Evolutionary conservation across 2,113 vertebrate genomes (phyloP).

Genomic region (Salvelinus sp.): DNA sequence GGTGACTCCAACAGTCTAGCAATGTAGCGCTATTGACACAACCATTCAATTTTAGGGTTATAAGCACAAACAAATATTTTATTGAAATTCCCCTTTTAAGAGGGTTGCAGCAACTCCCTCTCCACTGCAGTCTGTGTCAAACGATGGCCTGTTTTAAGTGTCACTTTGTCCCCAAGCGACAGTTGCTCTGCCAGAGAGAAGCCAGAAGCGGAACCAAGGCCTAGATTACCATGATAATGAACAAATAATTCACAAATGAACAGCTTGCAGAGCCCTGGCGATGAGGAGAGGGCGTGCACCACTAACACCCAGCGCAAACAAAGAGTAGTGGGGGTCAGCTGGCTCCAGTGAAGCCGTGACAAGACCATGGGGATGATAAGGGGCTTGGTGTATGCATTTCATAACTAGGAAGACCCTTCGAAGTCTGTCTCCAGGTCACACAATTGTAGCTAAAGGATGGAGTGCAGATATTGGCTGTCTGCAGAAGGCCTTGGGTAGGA

Average conservation of each 20-base stretch:
- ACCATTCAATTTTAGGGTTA: too few species aligned
- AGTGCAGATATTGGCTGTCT: background rate
- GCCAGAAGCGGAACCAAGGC: slow-evolving; percentile 23
- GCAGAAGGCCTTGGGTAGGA: background rate
- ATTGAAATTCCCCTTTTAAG: too few species aligned
- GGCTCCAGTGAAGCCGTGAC: slow-evolving; percentile 22
- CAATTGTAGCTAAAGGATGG: slow-evolving; percentile 21
- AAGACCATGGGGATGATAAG: slow-evolving; percentile 44
- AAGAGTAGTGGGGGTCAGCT: slow-evolving; percentile 45
- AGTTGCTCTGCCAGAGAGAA: slow-evolving; percentile 35
- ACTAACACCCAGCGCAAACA: slow-evolving; percentile 49
- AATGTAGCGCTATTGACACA: too few species aligned
- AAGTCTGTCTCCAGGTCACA: slow-evolving; percentile 41
- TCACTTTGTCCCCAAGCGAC: slow-evolving; percentile 38
- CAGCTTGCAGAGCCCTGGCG: slow-evolving; percentile 36
- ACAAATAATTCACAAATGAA: slow-evolving; percentile 42
- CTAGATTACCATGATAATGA: slow-evolving; percentile 60
- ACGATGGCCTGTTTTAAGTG: slow-evolving; percentile 23
- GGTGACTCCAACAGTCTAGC: too few species aligned
- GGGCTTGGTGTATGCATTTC: slow-evolving; percentile 53
- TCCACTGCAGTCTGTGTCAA: slow-evolving; percentile 9
- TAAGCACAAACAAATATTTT: too few species aligned
- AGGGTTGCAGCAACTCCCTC: background rate
- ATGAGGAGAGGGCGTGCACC: slow-evolving; percentile 45
- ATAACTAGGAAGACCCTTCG: slow-evolving; percentile 27